phyloP scores from a whole-genome alignment of 2,113 vertebrate genomes.

The Sylvietta virens region DNA sequence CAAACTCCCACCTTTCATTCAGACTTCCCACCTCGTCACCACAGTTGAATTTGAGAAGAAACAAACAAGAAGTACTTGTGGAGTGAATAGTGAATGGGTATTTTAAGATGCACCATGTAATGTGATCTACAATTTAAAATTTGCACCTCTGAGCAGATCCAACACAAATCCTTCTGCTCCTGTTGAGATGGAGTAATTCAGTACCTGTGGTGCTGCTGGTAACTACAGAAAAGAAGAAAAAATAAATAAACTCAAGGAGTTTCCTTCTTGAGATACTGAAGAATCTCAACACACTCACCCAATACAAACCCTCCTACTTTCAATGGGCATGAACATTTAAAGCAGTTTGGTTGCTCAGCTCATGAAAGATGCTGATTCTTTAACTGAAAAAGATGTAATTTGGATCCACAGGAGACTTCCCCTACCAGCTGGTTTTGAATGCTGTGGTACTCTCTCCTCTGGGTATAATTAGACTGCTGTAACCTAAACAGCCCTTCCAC shows the following conservation, averaged over 20 bases:
- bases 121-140: not conserved
- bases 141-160: not conserved
- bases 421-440: conserved; percentile 31
- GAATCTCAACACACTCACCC: not conserved
- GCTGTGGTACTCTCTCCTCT: conserved; percentile 31
- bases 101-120: not conserved
- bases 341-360: not conserved
- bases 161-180: not conserved
- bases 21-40: not conserved
- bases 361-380: not conserved
- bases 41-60: not conserved
- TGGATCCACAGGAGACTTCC: not conserved
- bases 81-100: not conserved
- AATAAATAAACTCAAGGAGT: not conserved
- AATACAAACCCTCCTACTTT: not conserved
- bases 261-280: not conserved
- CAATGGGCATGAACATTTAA: not conserved
- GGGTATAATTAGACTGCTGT: conserved; percentile 38
- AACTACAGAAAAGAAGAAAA: not conserved
- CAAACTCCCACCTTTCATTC: not conserved
- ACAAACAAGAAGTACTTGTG: not conserved
- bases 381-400: not conserved
- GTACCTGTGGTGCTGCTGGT: not conserved
- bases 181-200: not conserved
- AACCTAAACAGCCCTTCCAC: conserved; percentile 54